Evolutionary conservation across 1,140 invertebrate genomes (phyloP).

Genomic region (Drosophila sechellia): DNA sequence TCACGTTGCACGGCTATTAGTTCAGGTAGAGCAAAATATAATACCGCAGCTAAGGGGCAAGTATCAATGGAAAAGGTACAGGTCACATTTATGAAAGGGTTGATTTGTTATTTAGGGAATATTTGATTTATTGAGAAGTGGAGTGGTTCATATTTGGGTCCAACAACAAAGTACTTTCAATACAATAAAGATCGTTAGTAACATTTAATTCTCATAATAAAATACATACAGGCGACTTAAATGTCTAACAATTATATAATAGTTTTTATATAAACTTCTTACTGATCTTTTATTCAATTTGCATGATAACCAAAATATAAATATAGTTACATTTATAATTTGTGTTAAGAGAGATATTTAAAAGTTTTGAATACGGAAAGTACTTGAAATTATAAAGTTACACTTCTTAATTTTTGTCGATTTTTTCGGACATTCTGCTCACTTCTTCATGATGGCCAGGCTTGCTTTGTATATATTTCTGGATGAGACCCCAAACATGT

Average conservation of each 20-base stretch:
- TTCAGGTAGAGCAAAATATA: conserved; percentile 28
- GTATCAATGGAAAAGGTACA: neutral
- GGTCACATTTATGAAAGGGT: conserved; percentile 16
- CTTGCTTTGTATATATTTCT: conserved; percentile 91
- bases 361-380: neutral
- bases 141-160: neutral
- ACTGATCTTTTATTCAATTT: too few relatives aligned
- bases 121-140: neutral
- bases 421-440: too few relatives aligned
- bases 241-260: too few relatives aligned
- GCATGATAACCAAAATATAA: neutral
- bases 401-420: too few relatives aligned
- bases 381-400: neutral
- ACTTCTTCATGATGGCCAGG: conserved; percentile 87
- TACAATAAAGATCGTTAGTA: too few relatives aligned
- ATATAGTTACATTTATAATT: neutral
- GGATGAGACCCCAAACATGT: conserved; percentile 95
- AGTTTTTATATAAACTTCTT: too few relatives aligned
- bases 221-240: too few relatives aligned
- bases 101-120: neutral
- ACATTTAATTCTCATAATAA: too few relatives aligned
- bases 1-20: conserved; percentile 31
- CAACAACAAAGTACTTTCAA: too few relatives aligned
- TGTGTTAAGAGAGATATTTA: neutral
- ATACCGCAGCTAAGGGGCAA: neutral